Percentiles rank a stretch among this genome's conserved stretches.
Conservation (phyloP, 2,797 vertebrate species). For the Takifugu rubripes region DNA sequence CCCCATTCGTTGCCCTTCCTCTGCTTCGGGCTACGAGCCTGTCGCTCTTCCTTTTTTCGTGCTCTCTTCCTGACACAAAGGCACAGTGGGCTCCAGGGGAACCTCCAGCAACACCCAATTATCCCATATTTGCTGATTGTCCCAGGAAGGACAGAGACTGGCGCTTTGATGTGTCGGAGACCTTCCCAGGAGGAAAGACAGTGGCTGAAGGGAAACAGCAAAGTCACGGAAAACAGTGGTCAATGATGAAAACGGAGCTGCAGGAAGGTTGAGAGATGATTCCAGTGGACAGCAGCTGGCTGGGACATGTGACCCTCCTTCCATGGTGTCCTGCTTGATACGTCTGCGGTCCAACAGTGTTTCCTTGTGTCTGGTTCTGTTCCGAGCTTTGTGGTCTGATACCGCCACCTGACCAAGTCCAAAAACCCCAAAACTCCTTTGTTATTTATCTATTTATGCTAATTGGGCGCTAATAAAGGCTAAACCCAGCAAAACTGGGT, state of each 20-base stretch:
- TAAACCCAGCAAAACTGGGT: no score
- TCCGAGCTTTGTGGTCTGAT: no score
- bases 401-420: no score
- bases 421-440: no score
- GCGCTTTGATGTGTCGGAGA: slow-evolving; percentile 50
- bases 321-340: no score
- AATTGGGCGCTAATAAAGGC: no score
- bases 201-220: not conserved
- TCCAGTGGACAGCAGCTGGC: no score
- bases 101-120: slow-evolving; percentile 55
- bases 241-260: not conserved
- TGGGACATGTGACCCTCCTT: no score
- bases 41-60: slow-evolving; percentile 46
- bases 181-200: slow-evolving; percentile 51
- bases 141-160: slow-evolving; percentile 30
- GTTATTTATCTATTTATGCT: no score
- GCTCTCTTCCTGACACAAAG: slow-evolving; percentile 43
- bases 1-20: slow-evolving; percentile 48
- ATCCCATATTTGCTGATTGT: slow-evolving; percentile 63
- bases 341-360: no score
- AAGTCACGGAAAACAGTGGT: slow-evolving; percentile 15
- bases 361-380: no score
- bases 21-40: slow-evolving; percentile 39
- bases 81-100: slow-evolving; percentile 39
- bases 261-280: not conserved